Evolutionary conservation across 2,888 invertebrate genomes (phyloP).

Genomic region (Ormyrus rosae): DNA sequence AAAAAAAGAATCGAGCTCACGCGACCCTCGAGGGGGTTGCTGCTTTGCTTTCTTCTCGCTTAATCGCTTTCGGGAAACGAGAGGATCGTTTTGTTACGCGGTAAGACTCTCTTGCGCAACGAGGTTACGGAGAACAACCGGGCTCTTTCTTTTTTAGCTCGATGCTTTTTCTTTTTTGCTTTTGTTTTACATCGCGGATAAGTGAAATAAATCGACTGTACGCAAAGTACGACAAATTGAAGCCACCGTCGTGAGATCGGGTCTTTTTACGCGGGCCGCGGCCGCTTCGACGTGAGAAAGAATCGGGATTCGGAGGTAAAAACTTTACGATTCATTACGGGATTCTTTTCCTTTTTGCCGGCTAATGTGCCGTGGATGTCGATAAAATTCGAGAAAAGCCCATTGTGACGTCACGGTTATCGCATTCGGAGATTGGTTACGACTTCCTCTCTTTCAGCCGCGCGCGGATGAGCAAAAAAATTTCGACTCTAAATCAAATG

Average conservation of each 20-base stretch:
- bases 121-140: constrained; percentile 11
- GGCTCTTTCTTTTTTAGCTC: not conserved
- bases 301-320: too few species aligned
- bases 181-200: not conserved
- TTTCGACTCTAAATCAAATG: not conserved
- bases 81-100: constrained; percentile 14
- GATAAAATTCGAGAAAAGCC: constrained; percentile 13
- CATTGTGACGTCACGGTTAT: constrained; percentile 26
- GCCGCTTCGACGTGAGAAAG: too few species aligned
- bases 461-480: not conserved
- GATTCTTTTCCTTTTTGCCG: constrained; percentile 2
- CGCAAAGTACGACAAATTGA: too few species aligned
- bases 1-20: not conserved
- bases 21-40: not conserved
- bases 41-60: not conserved
- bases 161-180: not conserved
- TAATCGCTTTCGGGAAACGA: constrained; percentile 11
- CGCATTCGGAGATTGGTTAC: not conserved
- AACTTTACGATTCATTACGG: constrained; percentile 7
- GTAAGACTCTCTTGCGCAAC: not conserved
- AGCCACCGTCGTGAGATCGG: not conserved
- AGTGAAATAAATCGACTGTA: not conserved
- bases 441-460: constrained; percentile 1
- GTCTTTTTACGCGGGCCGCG: too few species aligned
- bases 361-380: not conserved